Evolutionary conservation across 1,140 invertebrate species (phyloP).

Genomic region (Heliconius melpomene): DNA sequence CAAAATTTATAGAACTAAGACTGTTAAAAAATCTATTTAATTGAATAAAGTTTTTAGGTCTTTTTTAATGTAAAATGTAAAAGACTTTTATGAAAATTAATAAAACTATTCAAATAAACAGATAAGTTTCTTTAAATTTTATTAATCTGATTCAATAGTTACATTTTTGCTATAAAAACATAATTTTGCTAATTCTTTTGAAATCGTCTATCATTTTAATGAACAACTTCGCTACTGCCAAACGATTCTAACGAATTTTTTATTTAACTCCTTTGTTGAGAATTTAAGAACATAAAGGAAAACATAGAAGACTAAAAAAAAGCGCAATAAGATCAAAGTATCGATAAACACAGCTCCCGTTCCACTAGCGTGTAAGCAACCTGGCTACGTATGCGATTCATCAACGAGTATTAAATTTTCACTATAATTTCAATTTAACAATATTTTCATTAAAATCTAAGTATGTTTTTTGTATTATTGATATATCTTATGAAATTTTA

Average conservation of each 20-base stretch:
- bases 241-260: neutral
- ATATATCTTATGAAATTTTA: conserved; percentile 49
- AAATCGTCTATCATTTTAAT: neutral
- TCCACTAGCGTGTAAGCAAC: conserved; percentile 48
- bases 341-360: conserved; percentile 18
- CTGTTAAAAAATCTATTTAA: neutral
- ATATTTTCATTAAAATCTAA: conserved; percentile 71
- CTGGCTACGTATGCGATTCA: conserved; percentile 61
- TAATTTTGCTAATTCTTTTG: neutral
- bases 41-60: neutral
- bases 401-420: conserved; percentile 79
- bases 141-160: neutral
- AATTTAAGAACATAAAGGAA: neutral
- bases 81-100: neutral
- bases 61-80: neutral
- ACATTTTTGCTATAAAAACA: neutral
- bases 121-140: neutral
- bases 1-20: neutral
- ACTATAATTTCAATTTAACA: conserved; percentile 76
- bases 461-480: conserved; percentile 56
- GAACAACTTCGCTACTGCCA: neutral
- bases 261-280: neutral
- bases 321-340: neutral
- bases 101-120: neutral
- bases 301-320: neutral